Conservation (phyloP, 2,888 invertebrate species). For the Drosophila meridiana region DNA sequence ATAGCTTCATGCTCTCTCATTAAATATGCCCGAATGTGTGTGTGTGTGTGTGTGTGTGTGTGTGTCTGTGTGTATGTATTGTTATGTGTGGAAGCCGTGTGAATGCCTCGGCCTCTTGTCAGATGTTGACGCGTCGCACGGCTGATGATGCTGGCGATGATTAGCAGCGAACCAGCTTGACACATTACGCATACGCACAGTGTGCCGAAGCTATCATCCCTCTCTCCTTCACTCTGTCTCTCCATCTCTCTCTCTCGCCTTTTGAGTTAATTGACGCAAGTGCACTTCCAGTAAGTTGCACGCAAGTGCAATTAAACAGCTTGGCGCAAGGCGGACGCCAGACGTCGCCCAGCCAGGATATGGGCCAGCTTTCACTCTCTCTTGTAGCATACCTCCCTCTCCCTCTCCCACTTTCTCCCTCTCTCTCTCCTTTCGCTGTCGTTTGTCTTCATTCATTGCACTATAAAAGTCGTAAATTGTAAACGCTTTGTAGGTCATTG, state of each 20-base stretch:
- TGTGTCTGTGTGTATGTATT: neutral
- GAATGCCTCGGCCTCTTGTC: conserved; percentile 50
- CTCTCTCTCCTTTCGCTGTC: conserved; percentile 33
- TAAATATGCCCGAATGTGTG: neutral
- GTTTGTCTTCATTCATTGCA: conserved; percentile 75
- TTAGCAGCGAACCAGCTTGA: conserved; percentile 44
- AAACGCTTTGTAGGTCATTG: conserved; percentile 80
- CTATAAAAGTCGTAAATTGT: conserved; percentile 72
- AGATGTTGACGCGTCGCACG: conserved; percentile 54
- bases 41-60: neutral
- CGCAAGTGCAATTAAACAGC: conserved; percentile 75
- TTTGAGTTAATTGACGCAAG: conserved; percentile 60
- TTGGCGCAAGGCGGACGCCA: conserved; percentile 52
- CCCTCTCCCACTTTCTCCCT: neutral
- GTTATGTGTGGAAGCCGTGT: conserved; percentile 36
- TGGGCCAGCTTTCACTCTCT: conserved; percentile 20
- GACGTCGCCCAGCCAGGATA: conserved; percentile 35
- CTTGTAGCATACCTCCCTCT: neutral
- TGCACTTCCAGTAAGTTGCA: conserved; percentile 69
- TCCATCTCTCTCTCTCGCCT: neutral
- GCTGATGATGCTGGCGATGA: conserved; percentile 56
- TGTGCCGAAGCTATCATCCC: conserved; percentile 5
- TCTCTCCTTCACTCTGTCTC: neutral
- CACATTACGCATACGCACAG: conserved; percentile 68
- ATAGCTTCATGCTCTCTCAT: conserved; percentile 18